phyloP scores from a whole-genome alignment of 1,140 invertebrate species.

The Aphaenogaster ashmeadi region DNA sequence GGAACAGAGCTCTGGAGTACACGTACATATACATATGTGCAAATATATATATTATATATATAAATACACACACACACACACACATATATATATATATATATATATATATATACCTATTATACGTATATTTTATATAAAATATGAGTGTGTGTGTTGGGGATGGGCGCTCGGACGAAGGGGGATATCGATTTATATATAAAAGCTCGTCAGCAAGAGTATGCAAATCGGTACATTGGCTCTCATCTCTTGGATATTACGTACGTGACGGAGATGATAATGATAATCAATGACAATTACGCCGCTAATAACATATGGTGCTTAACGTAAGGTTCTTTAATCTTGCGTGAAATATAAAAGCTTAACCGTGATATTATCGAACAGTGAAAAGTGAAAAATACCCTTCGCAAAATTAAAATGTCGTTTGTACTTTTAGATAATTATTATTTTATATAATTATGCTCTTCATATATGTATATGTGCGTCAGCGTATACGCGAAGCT shows the following conservation, averaged over 20 bases:
- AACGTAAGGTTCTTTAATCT: background rate
- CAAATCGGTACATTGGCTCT: conserved; percentile 26
- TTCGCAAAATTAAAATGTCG: background rate
- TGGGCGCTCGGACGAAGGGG: background rate
- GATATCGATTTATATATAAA: conserved; percentile 44
- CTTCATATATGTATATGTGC: background rate
- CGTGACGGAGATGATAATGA: background rate
- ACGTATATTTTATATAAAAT: conserved; percentile 10
- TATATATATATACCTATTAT: background rate
- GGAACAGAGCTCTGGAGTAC: conserved; percentile 80
- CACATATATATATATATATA: background rate
- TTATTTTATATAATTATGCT: background rate
- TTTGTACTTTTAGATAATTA: background rate
- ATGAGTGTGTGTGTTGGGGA: background rate
- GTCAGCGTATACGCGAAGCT: background rate
- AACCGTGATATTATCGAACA: background rate
- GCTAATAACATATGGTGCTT: background rate
- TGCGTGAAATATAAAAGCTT: background rate
- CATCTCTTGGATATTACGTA: background rate
- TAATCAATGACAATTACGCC: conserved; percentile 8
- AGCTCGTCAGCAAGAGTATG: conserved; percentile 9
- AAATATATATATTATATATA: conserved; percentile 17
- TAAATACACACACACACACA: too few species aligned
- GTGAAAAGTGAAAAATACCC: background rate
- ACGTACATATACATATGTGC: background rate